Conservation (phyloP, 2,888 invertebrate genomes). For the Myopa tessellatipennis region DNA sequence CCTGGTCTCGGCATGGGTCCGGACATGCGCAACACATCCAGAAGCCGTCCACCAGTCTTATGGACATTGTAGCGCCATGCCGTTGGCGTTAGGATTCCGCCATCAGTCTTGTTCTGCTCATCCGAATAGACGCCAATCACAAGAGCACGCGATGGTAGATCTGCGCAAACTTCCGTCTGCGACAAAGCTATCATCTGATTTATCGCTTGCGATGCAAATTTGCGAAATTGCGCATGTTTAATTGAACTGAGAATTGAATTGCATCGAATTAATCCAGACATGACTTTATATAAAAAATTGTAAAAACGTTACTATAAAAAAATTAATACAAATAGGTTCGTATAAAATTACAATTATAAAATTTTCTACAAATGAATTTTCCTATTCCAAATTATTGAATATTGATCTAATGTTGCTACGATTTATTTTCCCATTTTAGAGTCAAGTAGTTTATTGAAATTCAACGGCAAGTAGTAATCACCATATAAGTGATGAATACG, state of each 20-base stretch:
- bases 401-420: conserved; percentile 37
- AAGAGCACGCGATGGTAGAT: conserved; percentile 69
- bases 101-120: conserved; percentile 70
- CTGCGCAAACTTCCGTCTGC: conserved; percentile 63
- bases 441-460: too few species aligned
- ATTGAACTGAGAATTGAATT: conserved; percentile 32
- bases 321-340: conserved; percentile 25
- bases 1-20: conserved; percentile 70
- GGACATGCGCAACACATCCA: conserved; percentile 70
- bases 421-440: not conserved
- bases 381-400: conserved; percentile 34
- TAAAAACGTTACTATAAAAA: conserved; percentile 28
- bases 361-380: conserved; percentile 43
- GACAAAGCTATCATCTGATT: conserved; percentile 61
- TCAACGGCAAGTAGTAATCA: too few species aligned
- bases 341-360: conserved; percentile 38
- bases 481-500: too few species aligned
- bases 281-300: conserved; percentile 38
- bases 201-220: conserved; percentile 60
- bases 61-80: conserved; percentile 73
- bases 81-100: conserved; percentile 73
- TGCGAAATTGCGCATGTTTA: conserved; percentile 38
- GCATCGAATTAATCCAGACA: conserved; percentile 54
- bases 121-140: conserved; percentile 76
- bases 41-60: conserved; percentile 70